Conservation (phyloP, 1,140 invertebrate species). For the Cyclargus thomasi region DNA sequence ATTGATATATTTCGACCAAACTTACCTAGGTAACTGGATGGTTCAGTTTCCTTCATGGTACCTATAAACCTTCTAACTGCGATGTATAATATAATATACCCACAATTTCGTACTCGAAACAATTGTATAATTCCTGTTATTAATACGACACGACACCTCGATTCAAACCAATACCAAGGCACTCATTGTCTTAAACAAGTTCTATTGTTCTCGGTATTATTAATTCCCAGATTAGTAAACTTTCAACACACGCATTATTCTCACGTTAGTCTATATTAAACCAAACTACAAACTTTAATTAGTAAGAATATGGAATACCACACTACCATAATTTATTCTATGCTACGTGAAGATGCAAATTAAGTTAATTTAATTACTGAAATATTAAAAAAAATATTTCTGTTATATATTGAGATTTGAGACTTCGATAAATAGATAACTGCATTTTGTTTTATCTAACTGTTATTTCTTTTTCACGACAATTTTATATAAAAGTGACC, state of each 20-base stretch:
- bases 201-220: conserved; percentile 31
- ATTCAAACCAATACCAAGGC: conserved; percentile 3
- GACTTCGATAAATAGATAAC: not conserved
- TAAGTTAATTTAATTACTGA: not conserved
- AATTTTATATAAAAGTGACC: too few relatives aligned
- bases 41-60: too few relatives aligned
- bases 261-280: conserved; percentile 30
- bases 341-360: not conserved
- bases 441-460: too few relatives aligned
- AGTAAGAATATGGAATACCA: conserved; percentile 22
- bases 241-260: conserved; percentile 29
- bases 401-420: too few relatives aligned
- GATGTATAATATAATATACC: too few relatives aligned
- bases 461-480: too few relatives aligned
- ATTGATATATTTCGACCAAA: too few relatives aligned
- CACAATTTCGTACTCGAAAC: not conserved
- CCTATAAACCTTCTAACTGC: too few relatives aligned
- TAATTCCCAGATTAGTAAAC: conserved; percentile 50
- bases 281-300: conserved; percentile 13
- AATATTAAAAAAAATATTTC: too few relatives aligned
- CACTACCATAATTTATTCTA: not conserved
- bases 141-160: conserved; percentile 14
- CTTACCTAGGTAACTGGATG: too few relatives aligned
- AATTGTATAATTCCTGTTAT: conserved; percentile 9
- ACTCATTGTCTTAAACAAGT: conserved; percentile 16